Percentiles rank a stretch among this genome's conserved stretches.
Evolutionary conservation across 2,888 invertebrate species (phyloP).

Genomic region (Eristalis intricaria): DNA sequence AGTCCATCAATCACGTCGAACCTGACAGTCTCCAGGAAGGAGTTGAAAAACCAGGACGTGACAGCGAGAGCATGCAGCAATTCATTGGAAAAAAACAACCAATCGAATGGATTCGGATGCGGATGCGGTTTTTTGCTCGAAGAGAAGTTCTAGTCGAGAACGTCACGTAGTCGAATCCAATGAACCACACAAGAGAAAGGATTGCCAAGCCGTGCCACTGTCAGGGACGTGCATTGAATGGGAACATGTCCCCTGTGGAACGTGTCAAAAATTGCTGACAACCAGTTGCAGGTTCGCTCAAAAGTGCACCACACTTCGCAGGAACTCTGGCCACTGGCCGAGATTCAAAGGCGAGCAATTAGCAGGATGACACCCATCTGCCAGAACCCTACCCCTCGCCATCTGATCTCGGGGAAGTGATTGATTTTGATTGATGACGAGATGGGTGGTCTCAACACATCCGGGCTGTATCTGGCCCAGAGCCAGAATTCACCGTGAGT

Average conservation of each 20-base stretch:
- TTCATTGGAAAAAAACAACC: no score
- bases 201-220: conserved; percentile 39
- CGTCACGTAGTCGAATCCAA: conserved; percentile 58
- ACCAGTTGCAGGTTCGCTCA: background rate
- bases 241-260: conserved; percentile 1
- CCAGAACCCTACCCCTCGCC: background rate
- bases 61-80: background rate
- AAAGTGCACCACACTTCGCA: no score
- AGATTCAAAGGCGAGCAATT: background rate
- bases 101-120: background rate
- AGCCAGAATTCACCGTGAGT: conserved; percentile 18
- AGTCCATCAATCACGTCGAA: background rate
- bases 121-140: background rate
- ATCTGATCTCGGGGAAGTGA: conserved; percentile 8
- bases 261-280: background rate
- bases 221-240: conserved; percentile 42
- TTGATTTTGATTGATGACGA: conserved; percentile 53
- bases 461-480: background rate
- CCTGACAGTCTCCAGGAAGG: background rate
- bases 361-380: background rate
- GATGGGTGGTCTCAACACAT: no score
- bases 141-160: conserved; percentile 13
- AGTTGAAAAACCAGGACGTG: background rate
- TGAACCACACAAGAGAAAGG: conserved; percentile 45
- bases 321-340: no score